Evolutionary conservation across 2,113 vertebrate genomes (phyloP).

Genomic region (Rutilus rutilus): DNA sequence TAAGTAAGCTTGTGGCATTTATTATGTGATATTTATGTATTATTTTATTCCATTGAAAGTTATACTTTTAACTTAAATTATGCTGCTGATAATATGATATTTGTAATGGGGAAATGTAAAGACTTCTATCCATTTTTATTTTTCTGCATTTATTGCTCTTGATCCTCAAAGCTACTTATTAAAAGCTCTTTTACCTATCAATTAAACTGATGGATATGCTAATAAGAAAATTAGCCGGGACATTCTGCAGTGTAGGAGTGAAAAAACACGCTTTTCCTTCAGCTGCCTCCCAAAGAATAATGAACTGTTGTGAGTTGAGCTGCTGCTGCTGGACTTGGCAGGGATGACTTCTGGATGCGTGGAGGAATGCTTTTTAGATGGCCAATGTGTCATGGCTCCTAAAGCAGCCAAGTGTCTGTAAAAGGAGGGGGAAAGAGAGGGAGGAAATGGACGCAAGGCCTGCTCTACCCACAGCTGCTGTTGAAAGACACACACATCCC

Average conservation of each 20-base stretch:
- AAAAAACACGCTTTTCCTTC: constrained; percentile 49
- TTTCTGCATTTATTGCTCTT: background rate
- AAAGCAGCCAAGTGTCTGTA: constrained; percentile 53
- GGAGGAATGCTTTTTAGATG: constrained; percentile 61
- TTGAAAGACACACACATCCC: constrained; percentile 61
- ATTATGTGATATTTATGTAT: background rate
- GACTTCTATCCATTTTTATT: background rate
- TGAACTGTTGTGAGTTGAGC: constrained; percentile 61
- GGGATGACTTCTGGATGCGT: constrained; percentile 54
- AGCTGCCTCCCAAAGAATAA: constrained; percentile 59
- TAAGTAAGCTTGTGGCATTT: background rate
- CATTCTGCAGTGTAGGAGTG: constrained; percentile 42
- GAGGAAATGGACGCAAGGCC: constrained; percentile 32
- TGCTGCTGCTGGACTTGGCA: constrained; percentile 56
- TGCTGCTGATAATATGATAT: background rate
- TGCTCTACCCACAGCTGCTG: constrained; percentile 72
- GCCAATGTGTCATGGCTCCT: constrained; percentile 50
- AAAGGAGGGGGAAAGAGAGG: constrained; percentile 42
- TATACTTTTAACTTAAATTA: background rate
- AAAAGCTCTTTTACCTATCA: constrained; percentile 21
- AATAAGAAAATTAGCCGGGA: constrained; percentile 42
- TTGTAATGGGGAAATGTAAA: background rate
- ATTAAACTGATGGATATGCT: constrained; percentile 43
- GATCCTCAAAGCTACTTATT: constrained; percentile 25
- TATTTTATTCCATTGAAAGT: background rate